Conservation (phyloP, 2,888 invertebrate genomes). For the Euplexia lucipara region DNA sequence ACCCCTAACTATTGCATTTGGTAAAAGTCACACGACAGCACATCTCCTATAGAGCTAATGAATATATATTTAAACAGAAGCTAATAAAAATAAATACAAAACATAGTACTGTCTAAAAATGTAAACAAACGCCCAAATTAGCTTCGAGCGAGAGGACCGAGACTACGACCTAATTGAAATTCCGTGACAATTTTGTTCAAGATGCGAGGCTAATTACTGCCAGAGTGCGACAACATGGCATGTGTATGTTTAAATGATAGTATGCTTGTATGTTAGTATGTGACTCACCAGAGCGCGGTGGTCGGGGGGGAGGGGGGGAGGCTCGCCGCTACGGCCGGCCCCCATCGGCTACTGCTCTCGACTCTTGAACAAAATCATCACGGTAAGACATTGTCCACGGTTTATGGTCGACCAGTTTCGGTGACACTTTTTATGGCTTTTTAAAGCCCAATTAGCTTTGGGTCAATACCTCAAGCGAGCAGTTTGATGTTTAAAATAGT, state of each 20-base stretch:
- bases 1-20: not conserved
- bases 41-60: not conserved
- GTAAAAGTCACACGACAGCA: not conserved
- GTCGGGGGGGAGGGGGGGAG: slow-evolving; percentile 72
- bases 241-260: slow-evolving; percentile 47
- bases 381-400: slow-evolving; percentile 69
- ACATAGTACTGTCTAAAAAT: not conserved
- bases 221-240: slow-evolving; percentile 26
- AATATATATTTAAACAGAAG: not conserved
- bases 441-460: slow-evolving; percentile 12
- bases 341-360: slow-evolving; percentile 83
- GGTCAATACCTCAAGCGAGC: not conserved
- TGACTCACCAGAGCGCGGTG: slow-evolving; percentile 85
- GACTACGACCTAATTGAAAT: slow-evolving; percentile 14
- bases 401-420: slow-evolving; percentile 46
- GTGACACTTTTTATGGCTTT: slow-evolving; percentile 22
- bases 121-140: slow-evolving; percentile 14
- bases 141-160: not conserved
- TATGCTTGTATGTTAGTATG: slow-evolving; percentile 63
- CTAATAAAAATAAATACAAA: not conserved
- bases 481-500: slow-evolving; percentile 4
- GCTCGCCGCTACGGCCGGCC: slow-evolving; percentile 83
- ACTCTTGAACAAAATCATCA: slow-evolving; percentile 90
- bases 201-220: slow-evolving; percentile 77
- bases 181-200: slow-evolving; percentile 79